These are phyloP conservation scores for Chondrosia reniformis DNA, from an alignment of 37 sponge, comb jelly and placozoan species.

Conservation along the genomic window DNA sequence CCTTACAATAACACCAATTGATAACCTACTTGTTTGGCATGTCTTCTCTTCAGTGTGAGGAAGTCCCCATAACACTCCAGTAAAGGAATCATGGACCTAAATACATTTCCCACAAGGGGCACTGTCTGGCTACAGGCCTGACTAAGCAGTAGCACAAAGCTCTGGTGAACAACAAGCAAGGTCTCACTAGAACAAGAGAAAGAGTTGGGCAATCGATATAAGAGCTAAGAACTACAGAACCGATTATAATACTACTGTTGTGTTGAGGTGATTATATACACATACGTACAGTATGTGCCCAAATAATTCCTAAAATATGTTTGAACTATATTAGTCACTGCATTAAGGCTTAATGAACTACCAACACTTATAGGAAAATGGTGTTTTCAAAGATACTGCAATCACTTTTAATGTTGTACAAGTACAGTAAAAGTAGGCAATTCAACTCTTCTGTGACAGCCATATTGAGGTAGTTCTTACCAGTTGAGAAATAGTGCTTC, in stretches of 20 bases:
- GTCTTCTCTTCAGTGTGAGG: constrained; percentile 27
- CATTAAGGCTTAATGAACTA: too few species aligned
- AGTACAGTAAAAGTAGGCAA: too few species aligned
- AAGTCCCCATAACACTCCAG: constrained; percentile 42
- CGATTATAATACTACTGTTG: too few species aligned
- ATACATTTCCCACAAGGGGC: constrained; percentile 11
- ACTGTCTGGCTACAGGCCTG: constrained; percentile 1
- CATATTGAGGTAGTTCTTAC: too few species aligned
- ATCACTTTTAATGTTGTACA: too few species aligned
- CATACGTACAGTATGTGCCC: background rate
- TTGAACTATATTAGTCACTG: too few species aligned
- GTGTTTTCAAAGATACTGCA: too few species aligned
- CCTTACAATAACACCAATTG: too few species aligned
- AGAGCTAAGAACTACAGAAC: too few species aligned
- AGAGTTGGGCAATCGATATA: background rate
- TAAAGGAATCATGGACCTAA: constrained; percentile 29
- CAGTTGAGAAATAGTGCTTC: constrained; percentile 60
- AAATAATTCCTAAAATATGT: too few species aligned
- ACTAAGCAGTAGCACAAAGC: constrained; percentile 9
- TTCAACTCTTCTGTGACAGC: too few species aligned
- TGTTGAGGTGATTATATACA: background rate
- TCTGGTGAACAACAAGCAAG: constrained; percentile 40
- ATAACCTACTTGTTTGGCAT: constrained; percentile 19
- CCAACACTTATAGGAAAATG: too few species aligned
- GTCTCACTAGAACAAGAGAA: constrained; percentile 33